These are phyloP conservation scores for Bovichtus variegatus DNA, from an alignment of 2,797 vertebrate genomes.

Conservation along the genomic window DNA sequence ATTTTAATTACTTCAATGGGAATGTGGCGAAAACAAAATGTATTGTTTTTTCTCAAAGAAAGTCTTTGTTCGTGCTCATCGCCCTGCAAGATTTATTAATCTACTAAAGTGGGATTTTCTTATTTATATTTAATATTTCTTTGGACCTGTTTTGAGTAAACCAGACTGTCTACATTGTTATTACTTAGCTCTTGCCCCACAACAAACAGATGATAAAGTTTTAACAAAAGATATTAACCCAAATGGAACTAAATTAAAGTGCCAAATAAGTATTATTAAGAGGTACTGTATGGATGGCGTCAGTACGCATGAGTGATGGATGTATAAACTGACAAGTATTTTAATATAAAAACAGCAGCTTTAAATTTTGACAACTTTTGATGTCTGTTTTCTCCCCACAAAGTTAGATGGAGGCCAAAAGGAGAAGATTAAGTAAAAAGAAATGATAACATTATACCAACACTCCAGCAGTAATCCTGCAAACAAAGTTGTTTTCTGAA, in stretches of 20 bases:
- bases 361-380: background rate
- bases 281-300: too few species aligned
- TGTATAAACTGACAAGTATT: too few species aligned
- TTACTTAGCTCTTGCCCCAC: too few species aligned
- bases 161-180: background rate
- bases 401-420: background rate
- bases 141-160: background rate
- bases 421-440: background rate
- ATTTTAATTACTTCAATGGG: slow-evolving; percentile 37
- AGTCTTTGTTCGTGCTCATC: slow-evolving; percentile 7
- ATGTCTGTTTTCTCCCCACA: background rate
- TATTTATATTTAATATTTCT: background rate
- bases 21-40: background rate
- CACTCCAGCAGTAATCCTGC: slow-evolving; percentile 11
- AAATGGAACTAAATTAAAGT: too few species aligned
- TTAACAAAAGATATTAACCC: too few species aligned
- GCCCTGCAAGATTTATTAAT: background rate
- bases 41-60: background rate
- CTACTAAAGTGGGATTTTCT: background rate
- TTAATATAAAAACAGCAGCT: background rate
- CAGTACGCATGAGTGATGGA: too few species aligned
- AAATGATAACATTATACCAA: slow-evolving; percentile 3
- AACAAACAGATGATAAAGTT: too few species aligned
- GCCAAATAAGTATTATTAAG: too few species aligned
- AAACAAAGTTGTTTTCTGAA: slow-evolving; percentile 47